Evolutionary conservation across 2,888 invertebrate species (phyloP).

Genomic region (Chesias legatella): DNA sequence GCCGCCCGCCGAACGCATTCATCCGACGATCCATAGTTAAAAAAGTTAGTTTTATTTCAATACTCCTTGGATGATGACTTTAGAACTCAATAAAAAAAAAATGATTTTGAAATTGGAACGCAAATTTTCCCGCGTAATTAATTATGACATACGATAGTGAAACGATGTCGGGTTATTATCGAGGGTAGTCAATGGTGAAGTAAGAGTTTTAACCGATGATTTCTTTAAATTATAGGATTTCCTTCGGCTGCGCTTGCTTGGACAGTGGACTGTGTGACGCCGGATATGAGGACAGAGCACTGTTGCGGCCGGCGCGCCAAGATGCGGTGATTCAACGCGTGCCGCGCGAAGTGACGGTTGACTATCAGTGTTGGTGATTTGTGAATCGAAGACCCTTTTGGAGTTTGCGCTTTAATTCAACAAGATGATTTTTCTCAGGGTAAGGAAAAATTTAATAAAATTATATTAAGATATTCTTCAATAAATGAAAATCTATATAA

Average conservation of each 20-base stretch:
- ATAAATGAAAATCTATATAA: no score
- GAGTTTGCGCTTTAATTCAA: constrained; percentile 29
- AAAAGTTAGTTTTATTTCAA: constrained; percentile 39
- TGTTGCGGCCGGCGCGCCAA: constrained; percentile 35
- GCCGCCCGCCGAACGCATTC: constrained; percentile 62
- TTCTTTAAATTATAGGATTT: constrained; percentile 74
- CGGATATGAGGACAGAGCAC: constrained; percentile 56
- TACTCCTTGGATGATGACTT: constrained; percentile 2
- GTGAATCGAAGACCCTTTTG: constrained; percentile 34
- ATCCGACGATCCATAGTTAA: constrained; percentile 39
- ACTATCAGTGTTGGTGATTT: constrained; percentile 41
- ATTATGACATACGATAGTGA: constrained; percentile 31
- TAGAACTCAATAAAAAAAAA: constrained; percentile 15
- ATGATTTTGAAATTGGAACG: constrained; percentile 31
- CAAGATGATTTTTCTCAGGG: constrained; percentile 55
- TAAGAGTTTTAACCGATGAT: constrained; percentile 56
- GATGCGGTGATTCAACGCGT: constrained; percentile 47
- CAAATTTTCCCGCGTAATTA: constrained; percentile 37
- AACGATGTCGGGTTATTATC: constrained; percentile 43
- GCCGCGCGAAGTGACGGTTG: constrained; percentile 44
- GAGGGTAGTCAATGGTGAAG: constrained; percentile 55
- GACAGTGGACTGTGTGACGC: constrained; percentile 39
- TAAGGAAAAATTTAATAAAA: constrained; percentile 22
- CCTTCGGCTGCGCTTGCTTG: constrained; percentile 58
- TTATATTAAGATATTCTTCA: no score